Evolutionary conservation across 2,888 invertebrate species (phyloP).

Genomic region (Diarsia rubi): DNA sequence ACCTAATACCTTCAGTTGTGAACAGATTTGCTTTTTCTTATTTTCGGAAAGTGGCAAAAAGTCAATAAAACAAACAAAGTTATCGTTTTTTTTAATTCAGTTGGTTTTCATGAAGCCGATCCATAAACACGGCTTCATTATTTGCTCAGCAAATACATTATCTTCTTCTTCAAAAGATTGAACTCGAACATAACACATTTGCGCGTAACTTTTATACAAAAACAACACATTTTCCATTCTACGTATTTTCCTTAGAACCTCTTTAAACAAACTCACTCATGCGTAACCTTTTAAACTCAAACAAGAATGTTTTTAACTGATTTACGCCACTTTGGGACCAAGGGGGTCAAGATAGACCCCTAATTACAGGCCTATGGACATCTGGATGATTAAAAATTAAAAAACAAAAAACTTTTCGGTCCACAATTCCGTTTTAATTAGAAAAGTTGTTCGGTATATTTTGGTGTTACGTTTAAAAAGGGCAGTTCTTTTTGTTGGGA

Average conservation of each 20-base stretch:
- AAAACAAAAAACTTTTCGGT: slow-evolving; percentile 60
- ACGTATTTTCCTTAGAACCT: slow-evolving; percentile 9
- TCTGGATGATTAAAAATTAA: slow-evolving; percentile 62
- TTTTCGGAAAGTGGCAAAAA: too few relatives aligned
- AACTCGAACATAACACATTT: slow-evolving; percentile 5
- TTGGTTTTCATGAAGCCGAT: too few relatives aligned
- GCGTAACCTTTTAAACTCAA: slow-evolving; percentile 41
- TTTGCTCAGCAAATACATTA: background rate
- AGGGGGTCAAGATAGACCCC: slow-evolving; percentile 42
- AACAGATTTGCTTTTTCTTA: too few relatives aligned
- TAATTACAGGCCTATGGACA: slow-evolving; percentile 58
- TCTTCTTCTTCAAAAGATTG: background rate
- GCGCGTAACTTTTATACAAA: slow-evolving; percentile 12
- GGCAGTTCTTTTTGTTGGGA: slow-evolving; percentile 24
- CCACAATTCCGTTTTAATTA: slow-evolving; percentile 64
- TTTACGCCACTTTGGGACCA: slow-evolving; percentile 49
- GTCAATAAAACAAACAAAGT: too few relatives aligned
- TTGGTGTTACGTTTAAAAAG: slow-evolving; percentile 22
- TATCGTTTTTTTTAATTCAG: too few relatives aligned
- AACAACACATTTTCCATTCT: slow-evolving; percentile 8
- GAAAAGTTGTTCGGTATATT: slow-evolving; percentile 60
- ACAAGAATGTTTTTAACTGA: slow-evolving; percentile 57
- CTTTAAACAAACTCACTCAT: slow-evolving; percentile 36
- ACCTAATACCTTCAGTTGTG: too few relatives aligned
- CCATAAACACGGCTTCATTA: background rate